These are phyloP conservation scores for Drosophila hamatofila DNA, from an alignment of 2,888 invertebrate species.

Conservation along the genomic window DNA sequence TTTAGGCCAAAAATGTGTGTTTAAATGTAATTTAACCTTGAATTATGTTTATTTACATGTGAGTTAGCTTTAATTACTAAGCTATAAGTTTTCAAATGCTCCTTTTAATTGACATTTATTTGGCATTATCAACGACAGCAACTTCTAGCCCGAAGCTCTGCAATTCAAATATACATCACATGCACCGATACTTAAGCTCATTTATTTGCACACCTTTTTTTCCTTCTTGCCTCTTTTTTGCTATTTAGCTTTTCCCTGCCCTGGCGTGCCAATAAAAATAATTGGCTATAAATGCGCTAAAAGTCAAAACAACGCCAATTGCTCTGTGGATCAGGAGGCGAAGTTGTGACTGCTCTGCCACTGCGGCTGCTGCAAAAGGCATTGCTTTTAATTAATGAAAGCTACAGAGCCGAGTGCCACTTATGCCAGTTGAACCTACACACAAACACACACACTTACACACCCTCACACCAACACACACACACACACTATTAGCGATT, in stretches of 20 bases:
- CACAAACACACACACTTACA: constrained; percentile 13
- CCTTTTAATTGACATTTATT: constrained; percentile 19
- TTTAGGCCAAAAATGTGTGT: neutral
- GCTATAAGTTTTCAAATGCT: neutral
- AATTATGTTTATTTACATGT: neutral
- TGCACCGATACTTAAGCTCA: constrained; percentile 64
- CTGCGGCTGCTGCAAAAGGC: constrained; percentile 26
- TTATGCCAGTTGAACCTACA: constrained; percentile 20
- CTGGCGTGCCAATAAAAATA: constrained; percentile 68
- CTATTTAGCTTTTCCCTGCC: constrained; percentile 3
- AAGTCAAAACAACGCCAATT: constrained; percentile 75
- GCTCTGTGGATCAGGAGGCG: neutral
- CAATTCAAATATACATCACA: constrained; percentile 48
- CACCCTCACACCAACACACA: neutral
- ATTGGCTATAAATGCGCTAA: constrained; percentile 78
- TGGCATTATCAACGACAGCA: constrained; percentile 11
- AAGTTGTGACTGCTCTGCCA: neutral
- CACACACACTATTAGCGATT: constrained; percentile 25
- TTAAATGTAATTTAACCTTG: neutral
- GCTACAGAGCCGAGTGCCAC: constrained; percentile 37
- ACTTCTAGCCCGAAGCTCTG: constrained; percentile 10
- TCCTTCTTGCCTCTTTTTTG: neutral
- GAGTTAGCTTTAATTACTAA: neutral
- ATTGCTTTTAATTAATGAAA: constrained; percentile 75
- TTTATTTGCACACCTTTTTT: constrained; percentile 69